Base-by-base conservation (phyloP, 2,113 vertebrate species). In the Halichoeres trimaculatus region DNA sequence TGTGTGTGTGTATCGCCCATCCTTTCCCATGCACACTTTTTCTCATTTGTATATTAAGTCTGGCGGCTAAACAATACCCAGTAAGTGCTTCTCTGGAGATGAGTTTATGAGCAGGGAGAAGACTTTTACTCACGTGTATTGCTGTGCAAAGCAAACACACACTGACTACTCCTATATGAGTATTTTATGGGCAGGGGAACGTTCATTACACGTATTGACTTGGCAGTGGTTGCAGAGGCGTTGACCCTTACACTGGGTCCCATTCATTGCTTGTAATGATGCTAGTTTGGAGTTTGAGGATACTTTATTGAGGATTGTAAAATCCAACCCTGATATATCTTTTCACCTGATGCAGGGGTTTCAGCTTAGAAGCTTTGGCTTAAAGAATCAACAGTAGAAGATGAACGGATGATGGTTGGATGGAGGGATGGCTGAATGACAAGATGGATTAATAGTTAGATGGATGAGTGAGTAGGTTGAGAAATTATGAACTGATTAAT, bases 21-120 rank as follows among this genome's bases (percentile, higher is more conserved):
- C 85, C 77, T 75, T 70, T 65, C 69, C 63, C 84, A 70, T 83
- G 77, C 83, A 84, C 62, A 81, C 80, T 85, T 90, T 85, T 88
- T 38, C 85, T 88, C 86, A 84, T 92, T 90, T 93, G 84, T 92
- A 90, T 92, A 92, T 90, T 90, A 93, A 93, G 88, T 88, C 93
- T 85, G 54, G 73, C 80, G 86, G 93, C 89, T 78, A 92, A 90
- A 90, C 85, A 88, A 85, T 86, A 81, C 81, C 85, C 78, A 52
- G 77, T 78, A 88, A 89, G 70, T 86, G 81, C 87, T 85, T 82
- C 81, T 90, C 72, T 68, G 50, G 84, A 90, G 78, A 81, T 87
- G 81, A 89, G 79, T 91, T 88, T 80, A 89, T 50, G 65, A 87
- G 81, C 26, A 55, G 70, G 69, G 81, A 90, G 41, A 78, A 38